Evolutionary conservation across 92 coral and sea anemone genomes (phyloP).

Genomic region (Galaxea fascicularis): DNA sequence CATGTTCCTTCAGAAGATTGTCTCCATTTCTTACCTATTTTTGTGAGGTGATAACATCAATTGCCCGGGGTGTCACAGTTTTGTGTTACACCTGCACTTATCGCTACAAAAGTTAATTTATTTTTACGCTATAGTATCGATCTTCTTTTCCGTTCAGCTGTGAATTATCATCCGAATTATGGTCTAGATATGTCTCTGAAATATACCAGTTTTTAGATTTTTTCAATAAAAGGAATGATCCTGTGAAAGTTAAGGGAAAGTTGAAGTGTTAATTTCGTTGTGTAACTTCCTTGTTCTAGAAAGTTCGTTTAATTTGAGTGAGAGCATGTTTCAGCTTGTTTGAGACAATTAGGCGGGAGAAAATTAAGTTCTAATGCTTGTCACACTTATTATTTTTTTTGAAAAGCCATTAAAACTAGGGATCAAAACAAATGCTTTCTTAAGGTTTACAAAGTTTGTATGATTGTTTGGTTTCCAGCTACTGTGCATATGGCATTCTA

Average conservation of each 20-base stretch:
- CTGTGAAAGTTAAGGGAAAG: neutral
- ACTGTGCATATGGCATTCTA: neutral
- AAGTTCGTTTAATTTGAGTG: neutral
- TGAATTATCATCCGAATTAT: neutral
- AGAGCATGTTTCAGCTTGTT: slow-evolving; percentile 6
- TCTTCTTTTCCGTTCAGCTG: neutral
- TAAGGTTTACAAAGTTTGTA: neutral
- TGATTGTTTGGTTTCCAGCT: neutral
- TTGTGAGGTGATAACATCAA: neutral
- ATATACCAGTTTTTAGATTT: neutral
- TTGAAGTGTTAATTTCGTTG: neutral
- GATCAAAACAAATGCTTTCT: neutral
- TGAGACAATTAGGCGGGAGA: neutral
- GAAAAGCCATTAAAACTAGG: neutral
- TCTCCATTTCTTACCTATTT: neutral
- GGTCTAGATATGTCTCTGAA: neutral
- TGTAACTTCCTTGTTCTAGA: slow-evolving; percentile 33
- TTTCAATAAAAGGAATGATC: neutral
- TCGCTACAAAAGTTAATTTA: neutral
- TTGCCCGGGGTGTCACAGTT: neutral
- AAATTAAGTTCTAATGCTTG: neutral
- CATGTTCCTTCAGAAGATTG: neutral
- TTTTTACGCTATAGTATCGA: neutral
- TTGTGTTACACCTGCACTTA: neutral
- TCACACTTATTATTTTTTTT: neutral